A percentile compares a stretch with the other conserved stretches of the same genome.
phyloP scores from a whole-genome alignment of 2,113 vertebrate species.

The Dissostichus mawsoni region DNA sequence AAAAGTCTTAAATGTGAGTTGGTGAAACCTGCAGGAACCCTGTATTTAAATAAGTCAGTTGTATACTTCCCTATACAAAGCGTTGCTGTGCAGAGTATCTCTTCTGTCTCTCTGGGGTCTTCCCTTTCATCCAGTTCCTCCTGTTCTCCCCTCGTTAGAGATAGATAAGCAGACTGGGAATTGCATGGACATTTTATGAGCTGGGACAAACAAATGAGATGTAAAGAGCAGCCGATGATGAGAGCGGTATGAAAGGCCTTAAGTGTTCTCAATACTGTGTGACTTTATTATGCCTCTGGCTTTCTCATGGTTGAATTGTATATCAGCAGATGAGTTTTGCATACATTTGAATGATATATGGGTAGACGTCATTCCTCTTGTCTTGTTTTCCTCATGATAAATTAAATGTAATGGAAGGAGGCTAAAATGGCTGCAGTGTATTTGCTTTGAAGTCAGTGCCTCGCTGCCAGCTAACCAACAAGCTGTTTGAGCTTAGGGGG shows the following conservation, averaged over 20 bases:
- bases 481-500: constrained; percentile 1
- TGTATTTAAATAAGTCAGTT: neutral
- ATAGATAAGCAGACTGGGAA: neutral
- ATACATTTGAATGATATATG: constrained; percentile 2
- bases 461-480: neutral
- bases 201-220: constrained; percentile 63
- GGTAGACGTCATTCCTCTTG: neutral
- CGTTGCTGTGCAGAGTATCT: neutral
- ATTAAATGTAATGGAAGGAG: neutral
- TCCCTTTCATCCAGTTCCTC: constrained; percentile 37
- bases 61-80: constrained; percentile 20
- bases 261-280: neutral
- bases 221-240: constrained; percentile 31
- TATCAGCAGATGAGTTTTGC: constrained; percentile 22
- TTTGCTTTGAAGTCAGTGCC: constrained; percentile 7
- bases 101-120: neutral
- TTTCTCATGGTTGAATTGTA: neutral
- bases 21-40: too few species aligned
- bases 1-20: too few species aligned
- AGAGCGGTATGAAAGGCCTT: constrained; percentile 2
- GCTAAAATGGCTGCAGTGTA: neutral
- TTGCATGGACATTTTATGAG: constrained; percentile 31
- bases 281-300: neutral
- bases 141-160: constrained; percentile 16
- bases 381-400: neutral